Base-by-base conservation (phyloP, 2,888 invertebrate genomes). In the Salticus scenicus region DNA sequence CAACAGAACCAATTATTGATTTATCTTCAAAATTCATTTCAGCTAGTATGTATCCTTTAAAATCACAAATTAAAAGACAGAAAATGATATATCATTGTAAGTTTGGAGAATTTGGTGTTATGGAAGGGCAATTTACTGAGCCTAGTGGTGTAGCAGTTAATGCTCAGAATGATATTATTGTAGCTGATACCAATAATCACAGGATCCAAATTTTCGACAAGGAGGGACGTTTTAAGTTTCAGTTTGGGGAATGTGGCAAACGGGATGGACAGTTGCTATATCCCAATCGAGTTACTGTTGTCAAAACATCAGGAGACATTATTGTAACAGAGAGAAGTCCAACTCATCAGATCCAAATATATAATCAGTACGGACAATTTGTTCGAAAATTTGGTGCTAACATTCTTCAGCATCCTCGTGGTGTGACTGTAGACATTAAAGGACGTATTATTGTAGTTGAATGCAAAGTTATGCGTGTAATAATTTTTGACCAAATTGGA, bases 41-140 rank as follows among this genome's bases (percentile, higher is more conserved):
- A 73, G 90, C 91, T 37, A 91, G 90, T 78, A 92, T 91, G 75
- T 90, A 91, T 89, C 90, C 91, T 87, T 97, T 97, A 24, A 97
- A 98, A 90, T 98, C 98, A 31, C 98, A 99, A 92, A 98, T 99
- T 89, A 98, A 99, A 92, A 94, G 99, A 41, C 98, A 98, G 91
- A 99, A 99, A 92, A 99, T 99, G 99, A 99, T 98, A 90, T 99
- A 99, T 91, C 98, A 99, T 91, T 99, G 99, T 93, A 99, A 99
- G 92, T 99, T 99, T 92, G 99, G 99, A 1, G 99, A 99, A 91
- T 99, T 99, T 90, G 99, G 99, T 7, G 98, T 98, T 0, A 96
- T 97, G 94, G 97, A 98, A 91, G 97, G 98, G 0, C 99, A 99
- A 92, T 99, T 99, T 91, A 99, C 99, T 0, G 99, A 99, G 91